These are phyloP conservation scores for Portunus trituberculatus DNA, from an alignment of 1,140 invertebrate species.

Conservation along the genomic window DNA sequence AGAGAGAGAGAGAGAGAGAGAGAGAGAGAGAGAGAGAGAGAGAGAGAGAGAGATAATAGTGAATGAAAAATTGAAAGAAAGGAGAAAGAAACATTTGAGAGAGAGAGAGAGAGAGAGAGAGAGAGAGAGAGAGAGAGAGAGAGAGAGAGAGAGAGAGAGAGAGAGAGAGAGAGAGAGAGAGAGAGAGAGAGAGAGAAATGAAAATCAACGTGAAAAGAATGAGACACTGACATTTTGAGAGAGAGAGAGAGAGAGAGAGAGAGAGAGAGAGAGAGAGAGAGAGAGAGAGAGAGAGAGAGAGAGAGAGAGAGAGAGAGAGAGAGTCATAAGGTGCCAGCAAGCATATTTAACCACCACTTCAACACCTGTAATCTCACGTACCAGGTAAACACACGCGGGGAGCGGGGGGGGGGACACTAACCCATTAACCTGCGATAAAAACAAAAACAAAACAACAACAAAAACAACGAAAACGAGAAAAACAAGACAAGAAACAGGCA, in stretches of 20 bases:
- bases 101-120: not conserved
- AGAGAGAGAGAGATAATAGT: not conserved
- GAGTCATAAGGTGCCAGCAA: not conserved
- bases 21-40: not conserved
- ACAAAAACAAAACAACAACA: no score
- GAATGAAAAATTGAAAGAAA: not conserved
- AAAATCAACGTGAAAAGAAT: no score
- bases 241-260: not conserved
- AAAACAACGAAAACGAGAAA: no score
- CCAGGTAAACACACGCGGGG: not conserved
- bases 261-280: not conserved
- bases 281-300: conserved; percentile 41
- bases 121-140: not conserved
- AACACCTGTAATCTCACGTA: not conserved
- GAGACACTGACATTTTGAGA: no score
- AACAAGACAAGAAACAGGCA: no score
- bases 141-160: not conserved
- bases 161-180: not conserved
- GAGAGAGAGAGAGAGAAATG: no score
- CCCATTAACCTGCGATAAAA: not conserved
- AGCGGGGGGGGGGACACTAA: not conserved
- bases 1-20: not conserved
- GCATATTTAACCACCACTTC: not conserved
- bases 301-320: conserved; percentile 41
- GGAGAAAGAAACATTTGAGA: not conserved